Conservation (phyloP, 1,140 invertebrate species). For the Leucophenga varia region DNA sequence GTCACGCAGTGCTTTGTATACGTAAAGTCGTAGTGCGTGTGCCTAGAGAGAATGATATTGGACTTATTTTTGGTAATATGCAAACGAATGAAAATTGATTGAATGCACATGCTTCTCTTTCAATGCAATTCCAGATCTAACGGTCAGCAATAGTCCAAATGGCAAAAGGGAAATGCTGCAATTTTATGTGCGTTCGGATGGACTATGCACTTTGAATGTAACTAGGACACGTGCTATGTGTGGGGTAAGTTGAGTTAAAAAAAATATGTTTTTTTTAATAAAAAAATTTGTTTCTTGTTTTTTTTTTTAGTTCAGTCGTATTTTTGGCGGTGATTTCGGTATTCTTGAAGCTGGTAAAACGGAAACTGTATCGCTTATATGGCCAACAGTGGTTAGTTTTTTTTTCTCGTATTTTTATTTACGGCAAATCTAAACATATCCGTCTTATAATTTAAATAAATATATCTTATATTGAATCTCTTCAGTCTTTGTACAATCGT, state of each 20-base stretch:
- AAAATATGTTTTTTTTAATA: conserved; percentile 16
- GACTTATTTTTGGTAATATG: conserved; percentile 38
- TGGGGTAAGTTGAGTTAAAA: too few species aligned
- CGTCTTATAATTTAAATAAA: too few species aligned
- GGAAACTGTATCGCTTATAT: conserved; percentile 38
- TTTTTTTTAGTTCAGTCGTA: conserved; percentile 15
- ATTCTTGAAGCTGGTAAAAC: conserved; percentile 28
- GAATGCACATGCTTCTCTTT: background rate
- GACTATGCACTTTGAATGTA: conserved; percentile 31
- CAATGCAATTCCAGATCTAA: conserved; percentile 26
- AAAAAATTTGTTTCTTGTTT: background rate
- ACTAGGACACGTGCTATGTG: conserved; percentile 4
- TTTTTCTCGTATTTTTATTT: too few species aligned
- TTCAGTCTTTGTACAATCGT: conserved; percentile 44
- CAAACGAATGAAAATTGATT: too few species aligned
- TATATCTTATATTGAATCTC: too few species aligned
- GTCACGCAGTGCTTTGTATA: too few species aligned
- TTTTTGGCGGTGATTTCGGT: conserved; percentile 41
- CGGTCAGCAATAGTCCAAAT: conserved; percentile 21
- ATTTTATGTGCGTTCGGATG: conserved; percentile 27
- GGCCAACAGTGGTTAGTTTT: conserved; percentile 41
- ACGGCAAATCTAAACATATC: too few species aligned
- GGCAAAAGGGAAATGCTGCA: conserved; percentile 22
- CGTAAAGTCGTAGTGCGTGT: conserved; percentile 34
- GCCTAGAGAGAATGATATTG: conserved; percentile 36